Base-by-base conservation (phyloP, 1,140 invertebrate genomes). In the Bombus superbus region DNA sequence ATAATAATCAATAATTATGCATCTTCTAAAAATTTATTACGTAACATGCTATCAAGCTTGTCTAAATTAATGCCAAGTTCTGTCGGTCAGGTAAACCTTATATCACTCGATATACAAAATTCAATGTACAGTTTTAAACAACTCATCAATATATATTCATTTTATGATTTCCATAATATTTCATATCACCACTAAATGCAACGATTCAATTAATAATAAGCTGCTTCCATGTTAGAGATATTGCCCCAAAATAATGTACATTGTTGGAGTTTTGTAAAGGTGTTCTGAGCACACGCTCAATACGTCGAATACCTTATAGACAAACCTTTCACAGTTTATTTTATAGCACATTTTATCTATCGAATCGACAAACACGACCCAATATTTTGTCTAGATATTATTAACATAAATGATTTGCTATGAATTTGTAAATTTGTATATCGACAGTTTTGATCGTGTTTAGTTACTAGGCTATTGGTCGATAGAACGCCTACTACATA, bases 391-490 rank as follows among this genome's bases (percentile, higher is more conserved):
- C 3, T 25, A n/a, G 18, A 32, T 53, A 68, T 22, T 22, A 42
- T 71, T 62, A 25, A 73, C 40, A 25, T 25, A 22, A 8, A 53
- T 2, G 4, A n/a, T 40, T 38, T 18, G 0, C 10, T 62, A n/a
- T 8, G 4, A 73, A 66, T 81, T 57, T 73, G 47, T n/a, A 68
- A 84, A 83, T 86, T 42, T 73, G 25, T 59, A 53, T 62, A 77
- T 22, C 42, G n/a, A 53, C 59, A 62, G 47, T 42, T 40, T 32
- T 13, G 32, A 59, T 84, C 18, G n/a, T 32, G 10, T 71, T 71
- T 38, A 81, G 83, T 85, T 68, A 81, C 59, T 81, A 85, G 78
- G 42, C 76, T 78, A 73, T 78, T 76, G 88, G 87, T 89, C 88
- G 87, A 89, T 89, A 86, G 82, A 81, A 86, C 57, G 64, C 69